These are phyloP conservation scores for Nesidiocoris tenuis DNA, from an alignment of 2,888 invertebrate genomes.

Conservation along the genomic window DNA sequence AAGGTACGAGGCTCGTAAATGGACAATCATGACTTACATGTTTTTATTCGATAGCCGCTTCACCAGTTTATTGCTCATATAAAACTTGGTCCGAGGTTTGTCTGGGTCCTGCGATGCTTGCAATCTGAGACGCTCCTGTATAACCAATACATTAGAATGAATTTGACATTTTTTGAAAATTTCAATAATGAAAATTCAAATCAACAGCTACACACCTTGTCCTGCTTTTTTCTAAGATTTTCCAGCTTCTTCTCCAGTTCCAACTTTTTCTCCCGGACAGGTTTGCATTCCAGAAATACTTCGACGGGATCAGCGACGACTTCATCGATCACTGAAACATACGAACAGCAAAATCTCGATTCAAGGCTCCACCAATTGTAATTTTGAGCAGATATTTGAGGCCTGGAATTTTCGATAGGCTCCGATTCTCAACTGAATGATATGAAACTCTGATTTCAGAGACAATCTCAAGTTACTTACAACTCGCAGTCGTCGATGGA, in stretches of 20 bases:
- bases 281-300: constrained; percentile 75
- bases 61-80: constrained; percentile 71
- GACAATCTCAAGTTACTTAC: no score
- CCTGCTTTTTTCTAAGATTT: constrained; percentile 74
- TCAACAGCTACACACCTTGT: constrained; percentile 60
- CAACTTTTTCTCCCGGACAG: constrained; percentile 75
- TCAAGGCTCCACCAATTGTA: no score
- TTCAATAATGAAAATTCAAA: background rate
- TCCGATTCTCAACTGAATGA: no score
- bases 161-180: background rate
- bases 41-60: constrained; percentile 76
- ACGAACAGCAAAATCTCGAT: constrained; percentile 22
- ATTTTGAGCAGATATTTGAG: no score
- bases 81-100: constrained; percentile 69
- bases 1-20: no score
- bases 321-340: constrained; percentile 56
- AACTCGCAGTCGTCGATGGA: constrained; percentile 21
- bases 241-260: constrained; percentile 89
- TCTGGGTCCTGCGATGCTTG: constrained; percentile 62
- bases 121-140: constrained; percentile 62
- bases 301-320: constrained; percentile 77
- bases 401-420: no score
- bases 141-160: constrained; percentile 16
- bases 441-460: no score
- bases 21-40: no score